Conservation (phyloP, 2,888 invertebrate species). For the Diadegma fenestrale region DNA sequence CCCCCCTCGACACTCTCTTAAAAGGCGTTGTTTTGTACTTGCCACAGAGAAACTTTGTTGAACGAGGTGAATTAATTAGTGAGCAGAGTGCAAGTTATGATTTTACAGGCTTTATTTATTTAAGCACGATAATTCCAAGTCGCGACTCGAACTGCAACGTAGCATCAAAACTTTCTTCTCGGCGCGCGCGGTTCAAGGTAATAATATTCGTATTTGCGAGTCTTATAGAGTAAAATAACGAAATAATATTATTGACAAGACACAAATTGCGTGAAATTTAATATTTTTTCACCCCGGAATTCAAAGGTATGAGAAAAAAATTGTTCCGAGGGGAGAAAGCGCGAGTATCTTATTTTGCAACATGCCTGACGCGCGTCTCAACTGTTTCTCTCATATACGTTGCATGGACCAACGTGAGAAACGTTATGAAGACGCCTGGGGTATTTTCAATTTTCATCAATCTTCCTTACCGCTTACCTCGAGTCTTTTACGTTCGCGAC, state of each 20-base stretch:
- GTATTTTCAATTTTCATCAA: slow-evolving; percentile 68
- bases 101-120: slow-evolving; percentile 5
- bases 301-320: not conserved
- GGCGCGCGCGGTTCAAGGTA: not conserved
- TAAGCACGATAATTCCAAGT: not conserved
- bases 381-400: slow-evolving; percentile 43
- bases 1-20: not conserved
- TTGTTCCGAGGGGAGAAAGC: not conserved
- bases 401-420: slow-evolving; percentile 25
- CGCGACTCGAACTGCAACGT: not conserved
- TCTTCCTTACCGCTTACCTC: slow-evolving; percentile 59
- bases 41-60: not conserved
- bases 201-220: not conserved
- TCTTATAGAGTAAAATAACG: not conserved
- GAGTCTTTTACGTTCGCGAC: slow-evolving; percentile 51
- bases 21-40: not conserved
- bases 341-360: slow-evolving; percentile 3
- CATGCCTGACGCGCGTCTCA: not conserved
- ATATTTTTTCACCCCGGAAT: not conserved
- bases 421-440: slow-evolving; percentile 59
- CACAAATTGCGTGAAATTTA: not conserved
- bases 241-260: not conserved
- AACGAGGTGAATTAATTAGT: slow-evolving; percentile 2
- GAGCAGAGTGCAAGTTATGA: slow-evolving; percentile 5
- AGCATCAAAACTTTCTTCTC: not conserved